Conservation (phyloP, 2,797 vertebrate genomes). For the Sphenopsis melanotis region DNA sequence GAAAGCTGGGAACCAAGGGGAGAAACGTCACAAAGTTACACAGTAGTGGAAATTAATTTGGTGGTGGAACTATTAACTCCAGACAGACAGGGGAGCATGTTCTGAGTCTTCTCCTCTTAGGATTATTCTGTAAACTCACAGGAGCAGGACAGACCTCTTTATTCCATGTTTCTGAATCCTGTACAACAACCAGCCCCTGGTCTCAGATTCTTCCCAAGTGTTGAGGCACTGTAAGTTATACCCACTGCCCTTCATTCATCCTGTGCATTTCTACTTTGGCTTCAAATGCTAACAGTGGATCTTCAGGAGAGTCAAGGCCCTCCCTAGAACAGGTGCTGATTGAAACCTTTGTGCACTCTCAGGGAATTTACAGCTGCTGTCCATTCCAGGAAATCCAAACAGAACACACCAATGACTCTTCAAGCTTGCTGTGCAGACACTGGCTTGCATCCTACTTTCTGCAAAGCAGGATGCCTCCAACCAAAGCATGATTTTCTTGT, state of each 20-base stretch:
- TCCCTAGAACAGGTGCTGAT: background rate
- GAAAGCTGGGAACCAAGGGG: accelerated
- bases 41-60: background rate
- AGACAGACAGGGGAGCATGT: background rate
- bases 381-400: background rate
- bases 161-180: background rate
- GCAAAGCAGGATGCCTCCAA: background rate
- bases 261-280: background rate
- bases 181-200: background rate
- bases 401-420: background rate
- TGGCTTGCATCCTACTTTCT: background rate
- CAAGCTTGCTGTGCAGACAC: background rate
- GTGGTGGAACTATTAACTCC: background rate
- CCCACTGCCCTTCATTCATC: background rate
- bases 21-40: background rate
- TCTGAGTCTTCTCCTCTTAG: background rate
- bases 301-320: background rate
- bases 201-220: background rate
- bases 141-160: background rate
- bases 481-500: background rate
- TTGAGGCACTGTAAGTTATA: background rate
- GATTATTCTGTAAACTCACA: constrained; percentile 7
- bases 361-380: background rate
- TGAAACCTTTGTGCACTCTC: background rate
- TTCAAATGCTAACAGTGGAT: background rate